A percentile compares a stretch with the other conserved stretches of the same genome.
These are phyloP conservation scores for Margaritifera margaritifera DNA, from an alignment of 2,888 invertebrate genomes.

Conservation along the genomic window DNA sequence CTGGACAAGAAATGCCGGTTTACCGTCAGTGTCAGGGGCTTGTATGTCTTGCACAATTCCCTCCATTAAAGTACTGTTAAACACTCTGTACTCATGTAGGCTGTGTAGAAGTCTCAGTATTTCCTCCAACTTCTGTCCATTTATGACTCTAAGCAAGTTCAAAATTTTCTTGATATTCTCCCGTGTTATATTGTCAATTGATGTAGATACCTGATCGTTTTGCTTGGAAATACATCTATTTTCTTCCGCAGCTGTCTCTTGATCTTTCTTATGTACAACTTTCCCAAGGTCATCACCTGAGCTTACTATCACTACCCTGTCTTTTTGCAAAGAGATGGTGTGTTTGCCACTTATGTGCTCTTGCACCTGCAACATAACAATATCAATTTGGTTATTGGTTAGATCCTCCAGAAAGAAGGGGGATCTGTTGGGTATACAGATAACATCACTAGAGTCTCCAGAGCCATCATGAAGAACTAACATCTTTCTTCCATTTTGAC, in stretches of 20 bases:
- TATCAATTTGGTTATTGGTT: background rate
- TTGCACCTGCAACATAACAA: background rate
- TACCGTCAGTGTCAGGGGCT: no score
- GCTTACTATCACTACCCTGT: background rate
- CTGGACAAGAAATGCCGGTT: no score
- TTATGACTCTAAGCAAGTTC: background rate
- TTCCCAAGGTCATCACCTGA: background rate
- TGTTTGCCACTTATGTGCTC: slow-evolving; percentile 1
- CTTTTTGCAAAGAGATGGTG: slow-evolving; percentile 1
- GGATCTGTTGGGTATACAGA: slow-evolving; percentile 1
- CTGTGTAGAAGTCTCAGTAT: background rate
- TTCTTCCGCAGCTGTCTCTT: background rate
- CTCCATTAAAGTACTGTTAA: background rate
- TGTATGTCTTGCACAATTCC: no score
- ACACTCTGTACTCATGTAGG: background rate
- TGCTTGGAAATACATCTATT: no score
- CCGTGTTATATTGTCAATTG: background rate
- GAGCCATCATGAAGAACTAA: no score
- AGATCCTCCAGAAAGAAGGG: slow-evolving; percentile 1
- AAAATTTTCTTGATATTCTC: background rate
- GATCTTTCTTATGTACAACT: background rate
- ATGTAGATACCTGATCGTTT: background rate
- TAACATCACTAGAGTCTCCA: background rate
- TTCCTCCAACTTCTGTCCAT: background rate
- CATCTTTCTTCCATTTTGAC: slow-evolving; percentile 1